A percentile compares a stretch with the other conserved stretches of the same genome.
Evolutionary conservation across 1,140 invertebrate species (phyloP).

Genomic region (Contarinia nasturtii): DNA sequence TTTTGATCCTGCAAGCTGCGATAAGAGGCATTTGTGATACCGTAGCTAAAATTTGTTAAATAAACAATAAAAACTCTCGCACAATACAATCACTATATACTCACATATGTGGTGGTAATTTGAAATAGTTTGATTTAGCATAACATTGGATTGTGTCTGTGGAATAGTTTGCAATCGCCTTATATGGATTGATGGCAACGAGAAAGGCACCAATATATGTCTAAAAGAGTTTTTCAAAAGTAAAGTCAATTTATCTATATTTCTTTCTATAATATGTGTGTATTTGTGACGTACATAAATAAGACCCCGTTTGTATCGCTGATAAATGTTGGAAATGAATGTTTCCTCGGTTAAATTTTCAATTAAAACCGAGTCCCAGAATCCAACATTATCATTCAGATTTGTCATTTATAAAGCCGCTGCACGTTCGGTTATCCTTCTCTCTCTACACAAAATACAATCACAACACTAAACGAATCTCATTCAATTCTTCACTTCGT

Average conservation of each 20-base stretch:
- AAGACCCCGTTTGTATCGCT: constrained; percentile 55
- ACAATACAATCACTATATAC: constrained; percentile 17
- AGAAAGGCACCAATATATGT: constrained; percentile 62
- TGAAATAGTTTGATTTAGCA: constrained; percentile 56
- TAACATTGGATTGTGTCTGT: constrained; percentile 54
- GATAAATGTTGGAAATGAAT: constrained; percentile 54
- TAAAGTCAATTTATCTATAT: neutral
- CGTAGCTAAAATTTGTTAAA: constrained; percentile 14
- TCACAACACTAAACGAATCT: no score
- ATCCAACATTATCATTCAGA: constrained; percentile 33
- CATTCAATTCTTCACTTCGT: no score
- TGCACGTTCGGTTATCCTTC: no score
- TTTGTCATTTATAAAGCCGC: neutral
- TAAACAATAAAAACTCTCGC: constrained; percentile 2
- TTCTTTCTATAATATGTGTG: neutral
- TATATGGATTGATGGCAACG: constrained; percentile 56
- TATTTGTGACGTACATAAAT: constrained; percentile 54
- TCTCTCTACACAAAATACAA: no score
- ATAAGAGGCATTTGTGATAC: constrained; percentile 18
- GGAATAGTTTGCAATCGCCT: constrained; percentile 59
- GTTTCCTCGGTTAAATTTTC: constrained; percentile 56
- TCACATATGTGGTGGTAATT: constrained; percentile 81
- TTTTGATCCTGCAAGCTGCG: constrained; percentile 22
- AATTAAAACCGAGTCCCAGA: constrained; percentile 54
- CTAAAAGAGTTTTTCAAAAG: constrained; percentile 26